These are phyloP conservation scores for Chelonus insularis DNA, from an alignment of 1,140 invertebrate species.

Conservation along the genomic window DNA sequence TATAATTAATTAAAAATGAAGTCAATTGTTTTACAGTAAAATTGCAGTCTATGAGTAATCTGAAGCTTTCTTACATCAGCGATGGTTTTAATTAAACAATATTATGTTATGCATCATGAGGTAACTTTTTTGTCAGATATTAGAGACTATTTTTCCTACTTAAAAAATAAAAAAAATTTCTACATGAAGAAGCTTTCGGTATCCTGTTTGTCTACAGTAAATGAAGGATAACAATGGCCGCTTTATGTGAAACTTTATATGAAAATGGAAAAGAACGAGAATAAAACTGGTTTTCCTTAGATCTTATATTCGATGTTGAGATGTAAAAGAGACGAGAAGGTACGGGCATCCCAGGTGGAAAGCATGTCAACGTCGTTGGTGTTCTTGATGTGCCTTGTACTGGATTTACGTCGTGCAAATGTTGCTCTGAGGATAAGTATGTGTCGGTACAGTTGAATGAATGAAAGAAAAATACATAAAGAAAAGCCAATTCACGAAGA, in stretches of 20 bases:
- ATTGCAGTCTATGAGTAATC: too few species aligned
- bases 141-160: neutral
- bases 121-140: too few species aligned
- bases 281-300: neutral
- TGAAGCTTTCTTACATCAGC: too few species aligned
- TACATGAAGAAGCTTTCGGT: neutral
- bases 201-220: neutral
- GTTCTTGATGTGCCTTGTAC: neutral
- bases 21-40: too few species aligned
- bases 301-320: neutral
- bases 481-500: neutral
- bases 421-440: neutral
- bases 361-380: constrained; percentile 18
- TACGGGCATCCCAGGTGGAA: neutral
- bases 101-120: too few species aligned
- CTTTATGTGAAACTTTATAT: constrained; percentile 3
- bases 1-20: too few species aligned
- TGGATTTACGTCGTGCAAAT: constrained; percentile 4
- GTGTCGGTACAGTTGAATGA: too few species aligned
- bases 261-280: constrained; percentile 1
- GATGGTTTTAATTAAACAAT: too few species aligned
- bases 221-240: constrained; percentile 2
- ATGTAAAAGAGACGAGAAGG: neutral
- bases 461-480: too few species aligned
- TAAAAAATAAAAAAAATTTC: neutral